Evolutionary conservation across 2,888 invertebrate genomes (phyloP), one percentile per base, ranked within the genome.

Genomic region (Drosophila merina): DNA sequence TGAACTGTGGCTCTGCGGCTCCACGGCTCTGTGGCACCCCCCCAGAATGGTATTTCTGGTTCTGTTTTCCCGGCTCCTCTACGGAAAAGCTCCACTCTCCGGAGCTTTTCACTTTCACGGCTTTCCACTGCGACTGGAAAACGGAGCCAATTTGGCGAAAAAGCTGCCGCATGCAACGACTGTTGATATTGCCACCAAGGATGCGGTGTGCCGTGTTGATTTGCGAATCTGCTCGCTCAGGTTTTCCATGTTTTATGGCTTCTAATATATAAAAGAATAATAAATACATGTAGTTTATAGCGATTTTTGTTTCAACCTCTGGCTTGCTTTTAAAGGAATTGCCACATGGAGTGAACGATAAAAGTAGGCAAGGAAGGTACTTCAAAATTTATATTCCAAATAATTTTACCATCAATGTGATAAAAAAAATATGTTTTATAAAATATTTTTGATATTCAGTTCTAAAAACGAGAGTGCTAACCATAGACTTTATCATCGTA

Each of bases 1-100:
- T 84, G 70, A 78, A 85, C 84, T 85, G 84, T 75, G 72, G 57
- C 67, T 52, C 57, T 62, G 5, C 4, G 28, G 28, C 20, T 20
- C 20, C 20, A 20, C 28, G 28, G 6, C 28, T 28, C 28, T 28
- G 4, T 4, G 28, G 6, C 28, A 28, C 4, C 28, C 28, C 28
- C 57, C 73, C 52, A 42, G 48, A 48, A 28, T 48, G 31, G 50
- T 58, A 26, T 47, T 45, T 63, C 63, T 47, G 42, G 59, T 78
- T 75, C 14, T 14, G 14, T 14, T 75, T 74, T 71, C 64, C 74
- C 74, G 77, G 70, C 50, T 57, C 33, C 54, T 33, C 52, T 8
- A 60, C 59, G 72, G 62, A 60, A 60, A 60, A 57, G 69, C 57
- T 55, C 57, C 26, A 45, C 40, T 49, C 2, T n/a, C 14, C 12